These are phyloP conservation scores for Lagocephalus sceleratus DNA, from an alignment of 2,797 vertebrate genomes.

Conservation along the genomic window DNA sequence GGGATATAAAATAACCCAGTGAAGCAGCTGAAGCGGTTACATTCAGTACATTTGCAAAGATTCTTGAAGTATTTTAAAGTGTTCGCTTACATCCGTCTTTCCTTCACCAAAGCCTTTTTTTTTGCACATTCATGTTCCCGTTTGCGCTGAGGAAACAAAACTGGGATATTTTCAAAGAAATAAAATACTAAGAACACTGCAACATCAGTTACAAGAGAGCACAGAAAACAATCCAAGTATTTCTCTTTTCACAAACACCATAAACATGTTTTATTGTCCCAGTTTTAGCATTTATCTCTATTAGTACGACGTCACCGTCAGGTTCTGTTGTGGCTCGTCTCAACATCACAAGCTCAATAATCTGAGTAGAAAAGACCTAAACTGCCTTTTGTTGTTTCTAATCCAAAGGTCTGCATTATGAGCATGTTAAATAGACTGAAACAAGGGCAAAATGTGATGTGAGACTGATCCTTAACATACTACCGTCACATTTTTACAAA, in stretches of 20 bases:
- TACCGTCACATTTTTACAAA: constrained; percentile 72
- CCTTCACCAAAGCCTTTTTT: no score
- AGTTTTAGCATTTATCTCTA: constrained; percentile 30
- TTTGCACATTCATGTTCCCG: no score
- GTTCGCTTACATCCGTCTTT: not conserved
- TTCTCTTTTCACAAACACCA: constrained; percentile 39
- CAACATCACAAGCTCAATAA: constrained; percentile 2
- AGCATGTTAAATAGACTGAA: constrained; percentile 17
- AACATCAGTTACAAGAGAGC: constrained; percentile 30
- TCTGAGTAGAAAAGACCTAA: no score
- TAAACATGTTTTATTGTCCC: constrained; percentile 23
- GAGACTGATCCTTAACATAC: constrained; percentile 40
- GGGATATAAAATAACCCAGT: constrained; percentile 18
- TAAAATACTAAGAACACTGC: constrained; percentile 11
- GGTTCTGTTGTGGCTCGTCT: constrained; percentile 36
- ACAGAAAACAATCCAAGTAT: constrained; percentile 26
- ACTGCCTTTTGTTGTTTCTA: not conserved
- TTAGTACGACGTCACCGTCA: constrained; percentile 61
- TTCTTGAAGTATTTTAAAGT: not conserved
- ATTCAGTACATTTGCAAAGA: constrained; percentile 1
- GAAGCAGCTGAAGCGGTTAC: constrained; percentile 13
- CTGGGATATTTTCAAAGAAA: not conserved
- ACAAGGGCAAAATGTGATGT: constrained; percentile 31
- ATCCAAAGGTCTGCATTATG: constrained; percentile 5
- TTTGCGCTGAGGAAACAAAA: not conserved